Base-by-base conservation (phyloP, 2,113 vertebrate species). In the Aplodontia rufa region DNA sequence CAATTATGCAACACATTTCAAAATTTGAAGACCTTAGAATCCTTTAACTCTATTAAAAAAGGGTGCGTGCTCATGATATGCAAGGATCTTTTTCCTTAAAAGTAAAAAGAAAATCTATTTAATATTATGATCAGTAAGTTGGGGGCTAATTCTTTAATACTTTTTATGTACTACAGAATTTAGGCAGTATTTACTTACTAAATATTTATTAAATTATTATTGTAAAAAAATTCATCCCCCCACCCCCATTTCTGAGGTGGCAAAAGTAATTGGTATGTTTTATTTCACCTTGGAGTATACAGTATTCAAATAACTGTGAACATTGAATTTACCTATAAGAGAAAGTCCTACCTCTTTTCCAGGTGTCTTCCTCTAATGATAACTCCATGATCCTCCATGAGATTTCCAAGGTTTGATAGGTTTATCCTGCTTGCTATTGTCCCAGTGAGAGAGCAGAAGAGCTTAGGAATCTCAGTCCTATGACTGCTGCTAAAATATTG, bases 21-120 rank as follows among this genome's bases (percentile, higher is more conserved):
- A 64, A 55, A 83, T 22, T 72, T 91, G 88, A 87, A 87, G 72
- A 82, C 3, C 9, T 53, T 28, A 93, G 30, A 71, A 90, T 87
- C 88, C 32, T 85, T 49, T 66, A 81, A 69, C 69, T 95, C 28
- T 86, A 12, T 90, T 83, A 0, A 84, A 84, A 94, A 78, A 69
- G 6, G 28, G 13, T 62, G 22, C 78, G n/a, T 82, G 20, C 11
- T 74, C 24, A 10, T 49, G 5, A 72, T 60, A 2, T 90, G 13
- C n/a, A 84, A 94, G 89, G 4, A 86, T 68, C 51, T 69, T 74
- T 58, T 92, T 71, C 22, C 35, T 82, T 83, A 82, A 90, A 51
- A 92, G 30, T 40, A 96, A 90, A 82, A n/a, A 85, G 28, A 11
- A 95, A 80, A 80, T n/a, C 11, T 40, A 42, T 87, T 87, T 90